Conservation (phyloP, 2,113 vertebrate species). For the Pterocles gutturalis region DNA sequence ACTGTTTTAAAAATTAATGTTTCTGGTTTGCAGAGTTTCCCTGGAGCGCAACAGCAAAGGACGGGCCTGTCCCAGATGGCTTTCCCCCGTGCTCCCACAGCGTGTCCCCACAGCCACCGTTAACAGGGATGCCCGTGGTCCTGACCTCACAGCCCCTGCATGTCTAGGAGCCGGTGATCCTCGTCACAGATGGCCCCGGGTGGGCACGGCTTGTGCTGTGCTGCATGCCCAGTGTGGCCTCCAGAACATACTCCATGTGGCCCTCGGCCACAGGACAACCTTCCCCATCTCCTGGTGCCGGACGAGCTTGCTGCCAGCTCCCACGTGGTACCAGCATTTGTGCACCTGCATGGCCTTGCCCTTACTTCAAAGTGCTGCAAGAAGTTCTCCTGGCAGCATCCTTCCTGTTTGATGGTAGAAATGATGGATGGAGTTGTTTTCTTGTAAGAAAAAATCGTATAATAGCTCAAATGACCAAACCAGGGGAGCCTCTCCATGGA, state of each 20-base stretch:
- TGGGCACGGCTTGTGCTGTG: not conserved
- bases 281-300: rapidly evolving
- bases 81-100: rapidly evolving
- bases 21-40: not conserved
- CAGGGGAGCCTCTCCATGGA: not conserved
- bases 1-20: not conserved
- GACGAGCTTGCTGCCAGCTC: not conserved
- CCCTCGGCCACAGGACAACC: not conserved
- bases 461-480: not conserved
- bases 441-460: not conserved
- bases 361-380: not conserved
- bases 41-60: not conserved
- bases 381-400: not conserved
- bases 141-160: not conserved
- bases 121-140: not conserved
- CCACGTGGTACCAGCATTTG: not conserved
- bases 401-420: not conserved
- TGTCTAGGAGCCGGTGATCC: not conserved
- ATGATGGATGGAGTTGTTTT: not conserved
- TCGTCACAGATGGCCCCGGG: not conserved
- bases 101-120: not conserved
- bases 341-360: not conserved
- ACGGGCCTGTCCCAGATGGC: not conserved
- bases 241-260: not conserved
- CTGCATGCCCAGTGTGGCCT: not conserved